Evolutionary conservation across 2,797 vertebrate genomes (phyloP), one percentile per base, ranked within the genome.

Genomic region (Eulemur coronatus): DNA sequence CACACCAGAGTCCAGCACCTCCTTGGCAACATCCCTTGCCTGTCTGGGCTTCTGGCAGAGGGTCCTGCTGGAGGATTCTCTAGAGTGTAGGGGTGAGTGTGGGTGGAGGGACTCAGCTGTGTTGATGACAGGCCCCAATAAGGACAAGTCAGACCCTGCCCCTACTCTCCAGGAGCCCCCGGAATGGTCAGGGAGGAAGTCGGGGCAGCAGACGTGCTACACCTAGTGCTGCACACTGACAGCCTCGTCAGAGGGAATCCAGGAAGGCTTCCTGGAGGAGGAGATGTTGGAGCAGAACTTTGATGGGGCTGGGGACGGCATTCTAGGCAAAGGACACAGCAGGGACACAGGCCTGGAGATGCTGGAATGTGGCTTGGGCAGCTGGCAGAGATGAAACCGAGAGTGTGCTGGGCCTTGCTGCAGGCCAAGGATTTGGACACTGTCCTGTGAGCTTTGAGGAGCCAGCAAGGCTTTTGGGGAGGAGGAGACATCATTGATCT

Each of bases 241-340:
- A 61, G 24, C 24, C 73, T 46, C 33, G 1, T 30, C 48, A 1
- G 48, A 89, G 48, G 24, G 28, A 61, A 38, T 73, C 38, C 5
- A 1, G 63, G 75, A 93, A 46, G 80, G 75, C 80, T 84, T 87
- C 92, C 70, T 50, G 70, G 92, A 94, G 61, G 94, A 52, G 12
- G 86, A 13, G 63, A 4, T 52, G 8, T 48, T 84, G 76, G 52
- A 43, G 26, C 26, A 33, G 63, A 59, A 86, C 22, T 57, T 86
- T 18, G 63, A 11, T 28, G 67, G 50, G 48, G 33, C 46, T 2
- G 24, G 43, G 17, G 43, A 50, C 38, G 38, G 65, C 69, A 18
- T 78, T 96, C 22, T 33, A 46, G 55, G 81, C 72, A 59, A 43
- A 86, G 13, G 43, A 61, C 30, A 22, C 0, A 1, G 38, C 63